phyloP scores from a whole-genome alignment of 2,888 invertebrate species.

The Epicampocera succincta region DNA sequence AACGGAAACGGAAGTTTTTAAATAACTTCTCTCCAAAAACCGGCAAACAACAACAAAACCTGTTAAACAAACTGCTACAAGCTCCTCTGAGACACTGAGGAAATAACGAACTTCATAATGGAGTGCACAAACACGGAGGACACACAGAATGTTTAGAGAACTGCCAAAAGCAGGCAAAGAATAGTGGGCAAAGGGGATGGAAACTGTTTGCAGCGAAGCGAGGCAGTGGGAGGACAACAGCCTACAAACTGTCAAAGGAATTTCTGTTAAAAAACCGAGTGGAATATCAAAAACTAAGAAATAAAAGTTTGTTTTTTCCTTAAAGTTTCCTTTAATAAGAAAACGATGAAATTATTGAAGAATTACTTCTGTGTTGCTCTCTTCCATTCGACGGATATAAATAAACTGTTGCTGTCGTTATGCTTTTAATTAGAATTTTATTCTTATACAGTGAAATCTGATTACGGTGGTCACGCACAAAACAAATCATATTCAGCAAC shows the following conservation, averaged over 20 bases:
- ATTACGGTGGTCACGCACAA: too few relatives aligned
- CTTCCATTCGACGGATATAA: neutral
- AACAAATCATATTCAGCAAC: too few relatives aligned
- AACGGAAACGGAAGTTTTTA: constrained; percentile 67
- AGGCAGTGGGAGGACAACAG: constrained; percentile 7
- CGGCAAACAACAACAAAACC: constrained; percentile 17
- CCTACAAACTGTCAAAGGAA: constrained; percentile 53
- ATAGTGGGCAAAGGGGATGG: neutral
- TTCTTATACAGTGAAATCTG: too few relatives aligned
- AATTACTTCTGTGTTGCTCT: neutral
- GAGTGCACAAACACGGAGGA: constrained; percentile 10
- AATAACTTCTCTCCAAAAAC: constrained; percentile 49
- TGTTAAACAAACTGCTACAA: constrained; percentile 48
- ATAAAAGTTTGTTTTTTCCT: too few relatives aligned
- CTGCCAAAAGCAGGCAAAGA: neutral
- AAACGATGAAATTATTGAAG: too few relatives aligned
- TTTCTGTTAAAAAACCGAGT: constrained; percentile 7
- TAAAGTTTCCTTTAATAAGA: too few relatives aligned
- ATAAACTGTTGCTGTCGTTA: constrained; percentile 3
- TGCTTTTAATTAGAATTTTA: neutral
- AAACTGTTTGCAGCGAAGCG: neutral
- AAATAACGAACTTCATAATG: constrained; percentile 49
- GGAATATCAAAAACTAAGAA: too few relatives aligned
- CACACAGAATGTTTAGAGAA: constrained; percentile 18
- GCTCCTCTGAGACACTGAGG: constrained; percentile 63